Evolutionary conservation across 2,888 invertebrate genomes (phyloP), one percentile per base, ranked within the genome.

Genomic region (Operophtera brumata): DNA sequence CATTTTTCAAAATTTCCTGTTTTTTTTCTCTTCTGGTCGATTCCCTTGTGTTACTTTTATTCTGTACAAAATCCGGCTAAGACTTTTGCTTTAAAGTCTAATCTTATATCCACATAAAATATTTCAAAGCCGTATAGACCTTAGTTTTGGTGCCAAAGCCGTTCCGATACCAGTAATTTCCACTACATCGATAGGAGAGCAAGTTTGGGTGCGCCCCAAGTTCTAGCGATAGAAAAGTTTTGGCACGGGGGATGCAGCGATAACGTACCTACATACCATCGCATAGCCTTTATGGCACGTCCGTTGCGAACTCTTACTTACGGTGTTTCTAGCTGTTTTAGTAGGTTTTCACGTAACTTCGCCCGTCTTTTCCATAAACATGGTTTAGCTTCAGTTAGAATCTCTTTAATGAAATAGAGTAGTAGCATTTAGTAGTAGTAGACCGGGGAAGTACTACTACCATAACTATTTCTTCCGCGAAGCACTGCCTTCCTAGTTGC

Each of bases 141-240:
- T 61, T 45, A 56, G 61, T 56, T 57, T 54, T 54, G 52, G 54
- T 70, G 68, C 66, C 65, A 72, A 66, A 65, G 57, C 66, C 64
- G 53, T 62, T 65, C 44, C 62, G 49, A 61, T 61, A 48, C 57
- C 54, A 62, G 53, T 57, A 59, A 62, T 64, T 69, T 63, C 61
- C 64, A 64, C 61, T 62, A 68, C 64, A 65, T 69, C 66, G 59
- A 71, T 69, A 69, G 66, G 55, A 55, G 50, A 54, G 54, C 59
- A 65, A 67, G 60, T 66, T 69, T 75, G 65, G 65, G 69, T 68
- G 64, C 63, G 57, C 59, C 54, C 64, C 54, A 65, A 61, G 62
- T 62, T 69, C 57, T 63, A 59, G 62, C 59, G 54, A 63, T 69
- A 62, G 60, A 63, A 64, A 73, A 71, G 57, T 59, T 70, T 69